Evolutionary conservation across 2,113 vertebrate species (phyloP).

Genomic region (Natator depressus): DNA sequence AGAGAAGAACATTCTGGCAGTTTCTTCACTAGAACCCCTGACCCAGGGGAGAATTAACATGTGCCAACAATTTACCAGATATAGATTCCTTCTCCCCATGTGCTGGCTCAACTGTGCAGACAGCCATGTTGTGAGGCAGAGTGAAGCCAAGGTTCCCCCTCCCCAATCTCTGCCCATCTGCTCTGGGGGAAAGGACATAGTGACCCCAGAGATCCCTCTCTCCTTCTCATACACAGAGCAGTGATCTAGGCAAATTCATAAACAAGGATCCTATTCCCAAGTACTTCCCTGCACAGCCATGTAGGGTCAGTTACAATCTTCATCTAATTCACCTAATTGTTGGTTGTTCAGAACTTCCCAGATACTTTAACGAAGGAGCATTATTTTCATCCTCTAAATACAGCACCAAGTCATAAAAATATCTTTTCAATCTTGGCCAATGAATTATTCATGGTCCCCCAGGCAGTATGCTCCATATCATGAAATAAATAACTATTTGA

Average conservation of each 20-base stretch:
- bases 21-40: neutral
- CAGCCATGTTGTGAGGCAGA: neutral
- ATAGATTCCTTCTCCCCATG: neutral
- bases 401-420: conserved; percentile 45
- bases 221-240: neutral
- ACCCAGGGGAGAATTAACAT: neutral
- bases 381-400: conserved; percentile 52
- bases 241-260: neutral
- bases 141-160: neutral
- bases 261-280: neutral
- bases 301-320: neutral
- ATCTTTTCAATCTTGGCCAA: conserved; percentile 61
- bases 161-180: neutral
- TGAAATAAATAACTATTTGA: conserved; percentile 73
- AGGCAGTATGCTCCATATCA: conserved; percentile 35
- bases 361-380: conserved; percentile 47
- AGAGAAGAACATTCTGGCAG: neutral
- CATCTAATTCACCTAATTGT: conserved; percentile 25
- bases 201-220: neutral
- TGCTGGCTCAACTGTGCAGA: neutral
- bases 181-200: neutral
- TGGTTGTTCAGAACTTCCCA: conserved; percentile 6
- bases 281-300: neutral
- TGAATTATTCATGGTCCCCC: conserved; percentile 58
- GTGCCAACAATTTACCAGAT: neutral